Base-by-base conservation (phyloP, 1,140 invertebrate genomes). In the Paralvinella palmiformis region DNA sequence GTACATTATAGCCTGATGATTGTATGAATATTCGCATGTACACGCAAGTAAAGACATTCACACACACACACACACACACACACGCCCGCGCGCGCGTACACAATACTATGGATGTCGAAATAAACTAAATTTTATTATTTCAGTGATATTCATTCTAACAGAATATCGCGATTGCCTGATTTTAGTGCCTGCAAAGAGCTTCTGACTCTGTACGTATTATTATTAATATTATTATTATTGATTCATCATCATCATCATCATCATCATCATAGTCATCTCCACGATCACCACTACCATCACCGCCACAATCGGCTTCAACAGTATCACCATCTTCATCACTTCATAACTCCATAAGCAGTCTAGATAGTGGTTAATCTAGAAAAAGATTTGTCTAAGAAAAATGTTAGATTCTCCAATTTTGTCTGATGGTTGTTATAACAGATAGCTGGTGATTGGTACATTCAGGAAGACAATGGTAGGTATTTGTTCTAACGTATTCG, bases 121-220 rank as follows among this genome's bases (percentile, higher is more conserved):
- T 52, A 52, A 20, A 20, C 37, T 37, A 60, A 22, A 60, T 65
- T 61, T 59, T 45, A 36, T 63, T 68, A 5, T 74, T 79, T 66
- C 73, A 81, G 80, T 53, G 79, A 80, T 71, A 65, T 82, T 6
- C 79, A 81, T 69, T 79, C 78, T 17, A 82, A 82, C 56, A 67
- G 72, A 27, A 69, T 81, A 31, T 63, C 53, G 3, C 36, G 62
- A 32, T 62, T 83, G 20, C 79, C 80, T 15, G 60, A 73, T 44
- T 64, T 83, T 24, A 63, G 63, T 17, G 64, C 66, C 1, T 83
- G 81, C 63, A 59, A 81, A 63, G 86, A 91, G 72, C 86, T 95
- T 57, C 84, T 89, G 73, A 86, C 92, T 72, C 83, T 96, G 92
- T 95, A 85, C 92, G 91, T 92, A 31, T 17, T 35, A 29, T 58